Base-by-base conservation (phyloP, 1,140 invertebrate genomes). In the Phortica variegata region DNA sequence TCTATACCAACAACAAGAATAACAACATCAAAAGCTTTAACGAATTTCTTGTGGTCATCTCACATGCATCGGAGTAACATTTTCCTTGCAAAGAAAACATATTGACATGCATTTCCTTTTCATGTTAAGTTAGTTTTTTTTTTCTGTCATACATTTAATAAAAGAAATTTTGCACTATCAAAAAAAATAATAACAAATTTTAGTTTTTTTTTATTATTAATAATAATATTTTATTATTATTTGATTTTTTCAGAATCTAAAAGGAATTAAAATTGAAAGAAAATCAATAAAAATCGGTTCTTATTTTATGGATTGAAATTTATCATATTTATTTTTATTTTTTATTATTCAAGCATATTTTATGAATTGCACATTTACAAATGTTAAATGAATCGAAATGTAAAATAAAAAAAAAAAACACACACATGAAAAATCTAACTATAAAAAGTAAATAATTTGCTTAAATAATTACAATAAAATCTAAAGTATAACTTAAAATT, bases 1-100 rank as follows among this genome's bases (percentile, higher is more conserved):
- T 52, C 55, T 55, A 55, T 32, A 29, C 29, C 29, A 29, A 29
- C 6, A 29, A 29, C 12, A 7, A 29, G 12, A 29, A 7, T 29
- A 29, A 29, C 12, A 29, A 7, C 12, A 29, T 29, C 26, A 6
- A 29, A 29, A 29, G 12, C 26, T 7, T 6, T 29, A 6, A 6
- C 26, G 12, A 29, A 29, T 12, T 29, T 29, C 6, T 12, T 29
- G 26, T 29, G 12, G 6, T 12, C 6, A 29, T 7, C 6, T 29
- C 6, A 29, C 6, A 29, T n/a, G n/a, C n/a, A n/a, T n/a, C n/a
- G n/a, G n/a, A 29, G 26, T 29, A 7, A 12, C 6, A 29, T 29
- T 6, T 29, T 29, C 26, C 12, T 29, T 29, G 6, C 26, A 29
- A 29, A 29, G 6, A 29, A 12, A 7, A 29, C 6, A 29, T 29